Conservation (phyloP, 2,888 invertebrate species). For the Leptothorax acervorum region DNA sequence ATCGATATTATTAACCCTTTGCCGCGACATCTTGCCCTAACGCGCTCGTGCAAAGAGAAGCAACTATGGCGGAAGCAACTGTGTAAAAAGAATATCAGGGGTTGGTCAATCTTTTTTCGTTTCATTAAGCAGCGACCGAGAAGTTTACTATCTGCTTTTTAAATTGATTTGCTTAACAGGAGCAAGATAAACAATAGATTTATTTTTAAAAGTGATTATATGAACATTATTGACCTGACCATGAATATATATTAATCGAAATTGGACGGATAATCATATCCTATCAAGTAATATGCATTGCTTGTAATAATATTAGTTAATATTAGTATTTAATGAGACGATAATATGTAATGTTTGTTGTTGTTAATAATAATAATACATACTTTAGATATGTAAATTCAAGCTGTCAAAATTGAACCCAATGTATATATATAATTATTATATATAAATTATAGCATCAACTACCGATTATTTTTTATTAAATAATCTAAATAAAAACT, state of each 20-base stretch:
- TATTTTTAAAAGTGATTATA: not conserved
- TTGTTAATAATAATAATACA: not conserved
- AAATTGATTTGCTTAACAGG: conserved; percentile 32
- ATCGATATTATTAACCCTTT: conserved; percentile 50
- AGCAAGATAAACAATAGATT: not conserved
- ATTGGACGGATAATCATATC: not conserved
- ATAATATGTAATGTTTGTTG: not conserved
- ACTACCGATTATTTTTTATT: not conserved
- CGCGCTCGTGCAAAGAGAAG: conserved; percentile 26
- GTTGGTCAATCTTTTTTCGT: not conserved
- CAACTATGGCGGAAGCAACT: conserved; percentile 28
- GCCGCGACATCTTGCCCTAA: conserved; percentile 31
- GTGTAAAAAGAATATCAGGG: conserved; percentile 38
- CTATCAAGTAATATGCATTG: not conserved
- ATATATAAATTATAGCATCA: not conserved
- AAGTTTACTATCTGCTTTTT: conserved; percentile 27
- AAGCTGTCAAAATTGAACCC: not conserved
- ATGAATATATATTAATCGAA: not conserved
- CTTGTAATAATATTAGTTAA: not conserved
- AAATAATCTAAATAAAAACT: not conserved
- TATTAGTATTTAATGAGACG: not conserved
- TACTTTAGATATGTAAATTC: not conserved
- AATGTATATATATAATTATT: not conserved
- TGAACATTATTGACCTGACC: not conserved
- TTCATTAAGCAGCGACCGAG: conserved; percentile 24